Evolutionary conservation across 1,140 invertebrate genomes (phyloP), one percentile per base, ranked within the genome.

Genomic region (Paraescarpia echinospica): DNA sequence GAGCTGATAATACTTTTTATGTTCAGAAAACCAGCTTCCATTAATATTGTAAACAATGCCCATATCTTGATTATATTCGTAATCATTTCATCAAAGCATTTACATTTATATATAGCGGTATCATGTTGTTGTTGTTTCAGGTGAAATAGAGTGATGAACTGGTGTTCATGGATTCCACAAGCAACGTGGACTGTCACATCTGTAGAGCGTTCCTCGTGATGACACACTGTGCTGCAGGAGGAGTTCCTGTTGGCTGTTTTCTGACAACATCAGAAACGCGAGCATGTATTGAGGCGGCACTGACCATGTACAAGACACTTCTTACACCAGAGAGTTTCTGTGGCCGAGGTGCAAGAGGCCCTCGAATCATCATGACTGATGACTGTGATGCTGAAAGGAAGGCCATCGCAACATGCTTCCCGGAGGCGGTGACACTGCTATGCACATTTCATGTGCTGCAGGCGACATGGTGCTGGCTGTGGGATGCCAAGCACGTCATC

Each of bases 401-500:
- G 12, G 91, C 91, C 34, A 34, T 92, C 14, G 31, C 14, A 35
- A 22, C 41, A 14, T 34, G 18, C 34, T 92, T 51, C 27, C 91
- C 91, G 1, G 41, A 77, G 12, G 18, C 41, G 14, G 33, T 14
- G 12, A 1, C 41, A 51, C 18, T 92, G 34, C 33, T 92, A 22
- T 89, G 91, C 48, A 51, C n/a, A 48, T 92, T 92, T 48, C 91
- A 89, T 89, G 91, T 92, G 12, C 41, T 92, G 48, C 91, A 92
- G 41, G 91, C 91, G 14, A 35, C 48, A 18, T 59, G 77, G 91
- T 35, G 41, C 41, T 92, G 34, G 14, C 41, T 92, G 9, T 92
- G 34, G 34, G 41, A 31, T 35, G 41, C 77, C 18, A 89, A 92
- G 2, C 34, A 51, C 89, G 34, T 2, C 33, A 51, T 92, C 41